Evolutionary conservation across 2,113 vertebrate genomes (phyloP), one percentile per base, ranked within the genome.

Genomic region (Asarcornis scutulata): DNA sequence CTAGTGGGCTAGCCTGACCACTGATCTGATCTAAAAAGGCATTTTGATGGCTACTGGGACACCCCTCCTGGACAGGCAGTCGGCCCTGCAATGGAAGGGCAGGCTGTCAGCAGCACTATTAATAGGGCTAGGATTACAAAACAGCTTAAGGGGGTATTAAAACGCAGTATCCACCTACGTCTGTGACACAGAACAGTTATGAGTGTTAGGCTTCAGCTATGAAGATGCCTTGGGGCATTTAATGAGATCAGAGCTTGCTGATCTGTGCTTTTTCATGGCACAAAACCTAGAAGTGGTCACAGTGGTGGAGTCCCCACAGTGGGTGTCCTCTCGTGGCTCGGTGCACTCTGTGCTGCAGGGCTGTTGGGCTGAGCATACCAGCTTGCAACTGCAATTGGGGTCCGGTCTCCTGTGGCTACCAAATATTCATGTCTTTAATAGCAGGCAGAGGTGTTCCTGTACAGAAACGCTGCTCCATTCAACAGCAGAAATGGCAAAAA

Each of bases 321-420:
- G 7, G 27, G 27, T 1, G 0, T 73, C 46, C 42, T 42, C 2
- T 1, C 15, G 31, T n/a, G 53, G 53, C 66, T 86, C 0, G 0
- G 25, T 21, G 13, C 42, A 13, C 29, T 29, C 42, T 50, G 29
- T 62, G 34, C 34, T 69, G 44, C 40, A 44, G 58, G 9, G 44
- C 20, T 63, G 32, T 44, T 69, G 75, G 59, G 34, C 27, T 72
- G 38, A 88, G 42, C 25, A 5, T 44, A 31, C 5, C 68, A 42
- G 36, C 68, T 77, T 2, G 1, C 59, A 38, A 64, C 48, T 69
- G 44, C 71, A 58, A 0, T 20, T 20, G 31, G 26, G 17, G 7
- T 76, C 58, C 69, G 42, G n/a, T 75, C 73, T 74, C n/a, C 25
- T 84, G 73, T 34, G 27, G 56, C 75, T 71, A 4, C 4, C 0